These are phyloP conservation scores for Amphipoea lucens DNA, from an alignment of 2,888 invertebrate species.

Conservation along the genomic window DNA sequence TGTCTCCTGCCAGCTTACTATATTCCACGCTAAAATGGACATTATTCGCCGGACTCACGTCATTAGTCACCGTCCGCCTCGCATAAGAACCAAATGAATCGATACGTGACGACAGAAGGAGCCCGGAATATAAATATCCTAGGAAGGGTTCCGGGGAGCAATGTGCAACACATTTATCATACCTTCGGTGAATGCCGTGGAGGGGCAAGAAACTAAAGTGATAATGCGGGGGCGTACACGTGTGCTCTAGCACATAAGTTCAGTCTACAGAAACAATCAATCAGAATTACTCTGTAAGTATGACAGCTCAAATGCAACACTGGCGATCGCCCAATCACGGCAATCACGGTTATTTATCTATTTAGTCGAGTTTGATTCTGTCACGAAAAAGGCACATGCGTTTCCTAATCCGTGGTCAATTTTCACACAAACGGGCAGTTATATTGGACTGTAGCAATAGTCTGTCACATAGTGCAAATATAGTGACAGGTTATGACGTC, in stretches of 20 bases:
- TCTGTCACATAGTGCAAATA: slow-evolving; percentile 55
- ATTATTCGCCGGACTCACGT: slow-evolving; percentile 63
- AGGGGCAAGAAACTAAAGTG: slow-evolving; percentile 23
- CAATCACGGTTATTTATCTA: slow-evolving; percentile 38
- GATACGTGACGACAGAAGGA: slow-evolving; percentile 65
- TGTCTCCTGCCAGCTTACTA: slow-evolving; percentile 51
- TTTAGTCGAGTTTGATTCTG: slow-evolving; percentile 30
- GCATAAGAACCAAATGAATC: slow-evolving; percentile 68
- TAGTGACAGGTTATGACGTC: slow-evolving; percentile 54
- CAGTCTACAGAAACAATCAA: slow-evolving; percentile 46
- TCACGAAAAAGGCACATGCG: slow-evolving; percentile 1
- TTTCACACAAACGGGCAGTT: slow-evolving; percentile 15
- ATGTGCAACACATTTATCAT: slow-evolving; percentile 61
- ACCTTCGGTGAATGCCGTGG: slow-evolving; percentile 25
- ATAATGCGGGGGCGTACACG: slow-evolving; percentile 44
- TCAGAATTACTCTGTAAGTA: slow-evolving; percentile 45
- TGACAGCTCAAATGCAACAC: slow-evolving; percentile 13
- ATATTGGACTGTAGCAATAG: slow-evolving; percentile 47
- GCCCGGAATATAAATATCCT: slow-evolving; percentile 57
- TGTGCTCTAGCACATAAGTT: slow-evolving; percentile 30
- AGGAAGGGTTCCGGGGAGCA: slow-evolving; percentile 55
- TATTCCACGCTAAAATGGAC: slow-evolving; percentile 53
- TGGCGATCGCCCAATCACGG: slow-evolving; percentile 35
- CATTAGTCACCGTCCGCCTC: slow-evolving; percentile 67
- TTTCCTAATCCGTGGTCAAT: slow-evolving; percentile 7